phyloP scores from a whole-genome alignment of 2,797 vertebrate species.

The Simalia tracyae region DNA sequence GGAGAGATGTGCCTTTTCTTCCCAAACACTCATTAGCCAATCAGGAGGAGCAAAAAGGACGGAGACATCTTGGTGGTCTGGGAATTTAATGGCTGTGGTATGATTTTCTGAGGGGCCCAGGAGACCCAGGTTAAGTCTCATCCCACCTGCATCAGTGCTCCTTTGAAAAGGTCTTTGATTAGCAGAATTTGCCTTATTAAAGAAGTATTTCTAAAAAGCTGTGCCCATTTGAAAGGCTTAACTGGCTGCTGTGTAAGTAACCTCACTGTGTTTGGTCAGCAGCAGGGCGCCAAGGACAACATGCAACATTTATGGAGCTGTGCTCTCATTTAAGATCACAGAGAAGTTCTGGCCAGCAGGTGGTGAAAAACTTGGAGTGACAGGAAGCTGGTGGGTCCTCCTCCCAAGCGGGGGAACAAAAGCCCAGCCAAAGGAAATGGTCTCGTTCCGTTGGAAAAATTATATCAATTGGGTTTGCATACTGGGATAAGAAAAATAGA shows the following conservation, averaged over 20 bases:
- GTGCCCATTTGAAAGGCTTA: constrained; percentile 11
- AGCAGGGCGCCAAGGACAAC: constrained; percentile 2
- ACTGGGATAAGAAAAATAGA: background rate
- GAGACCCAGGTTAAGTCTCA: background rate
- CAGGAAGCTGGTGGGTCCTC: background rate
- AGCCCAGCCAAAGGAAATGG: background rate
- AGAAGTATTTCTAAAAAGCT: constrained; percentile 22
- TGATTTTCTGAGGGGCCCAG: background rate
- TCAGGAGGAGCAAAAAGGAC: constrained; percentile 4
- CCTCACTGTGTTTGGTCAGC: accelerated
- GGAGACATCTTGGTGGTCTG: background rate
- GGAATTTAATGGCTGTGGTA: constrained; percentile 25
- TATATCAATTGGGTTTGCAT: background rate
- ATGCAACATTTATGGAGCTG: background rate
- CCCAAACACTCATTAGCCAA: constrained; percentile 45
- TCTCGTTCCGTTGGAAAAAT: too few species aligned
- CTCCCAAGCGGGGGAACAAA: background rate
- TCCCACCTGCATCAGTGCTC: background rate
- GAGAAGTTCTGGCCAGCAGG: background rate
- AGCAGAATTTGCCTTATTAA: constrained; percentile 24
- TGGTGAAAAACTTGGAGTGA: background rate
- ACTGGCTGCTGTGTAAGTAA: constrained; percentile 14
- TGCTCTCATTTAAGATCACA: background rate
- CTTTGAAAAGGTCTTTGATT: constrained; percentile 21
- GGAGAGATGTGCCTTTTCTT: constrained; percentile 36